Evolutionary conservation across 1,140 invertebrate species (phyloP), one percentile per base, ranked within the genome.

Genomic region (Archegozetes longisetosus): DNA sequence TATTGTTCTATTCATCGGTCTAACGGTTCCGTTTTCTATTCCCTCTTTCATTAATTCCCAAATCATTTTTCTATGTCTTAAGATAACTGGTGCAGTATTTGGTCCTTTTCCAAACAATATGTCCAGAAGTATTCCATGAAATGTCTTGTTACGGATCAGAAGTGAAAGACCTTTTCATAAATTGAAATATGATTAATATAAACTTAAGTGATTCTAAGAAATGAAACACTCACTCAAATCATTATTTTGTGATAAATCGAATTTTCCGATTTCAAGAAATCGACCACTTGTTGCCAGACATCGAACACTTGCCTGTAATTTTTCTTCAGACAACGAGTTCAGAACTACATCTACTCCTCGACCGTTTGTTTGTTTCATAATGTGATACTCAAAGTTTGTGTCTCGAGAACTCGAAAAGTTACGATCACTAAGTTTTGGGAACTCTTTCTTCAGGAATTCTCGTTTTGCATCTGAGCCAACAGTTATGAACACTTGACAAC

Each of bases 141-240:
- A 94, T 13, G 86, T 84, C 1, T 88, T 87, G 69, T 97, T 97
- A 79, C 90, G 97, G 95, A n/a, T 92, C 91, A 72, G 94, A 70
- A 9, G 81, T 32, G 24, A 57, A 50, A 57, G 4, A 55, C 28
- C 14, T n/a, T n/a, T n/a, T n/a, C n/a, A n/a, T n/a, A n/a, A n/a
- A n/a, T n/a, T 50, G 2, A 57, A n/a, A 55, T 13, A 48, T 28
- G 22, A 17, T 12, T 26, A 26, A 49, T 57, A 51, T 57, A 47
- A 6, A 6, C 32, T 3, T 1, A 48, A n/a, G n/a, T n/a, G n/a
- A n/a, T n/a, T n/a, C n/a, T 57, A 57, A n/a, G 20, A 3, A n/a
- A 2, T 2, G 25, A 53, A 75, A 97, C 94, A 2, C 92, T 96
- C 96, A 20, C 91, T 89, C 71, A 95, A 70, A 3, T 80, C 71